Conservation (phyloP, 2,113 vertebrate genomes). For the Ceyx cyanopectus region DNA sequence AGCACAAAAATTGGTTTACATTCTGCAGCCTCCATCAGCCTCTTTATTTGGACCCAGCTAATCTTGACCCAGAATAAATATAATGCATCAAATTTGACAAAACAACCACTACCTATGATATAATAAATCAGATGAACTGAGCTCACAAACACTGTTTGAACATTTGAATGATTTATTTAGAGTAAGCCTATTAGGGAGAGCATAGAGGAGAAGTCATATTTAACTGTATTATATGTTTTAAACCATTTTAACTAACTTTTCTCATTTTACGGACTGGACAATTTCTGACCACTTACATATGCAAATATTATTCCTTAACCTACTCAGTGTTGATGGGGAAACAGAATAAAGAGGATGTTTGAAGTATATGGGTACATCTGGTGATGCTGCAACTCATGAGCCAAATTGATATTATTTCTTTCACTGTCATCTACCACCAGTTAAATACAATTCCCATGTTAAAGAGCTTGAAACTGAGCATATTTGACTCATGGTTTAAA, state of each 20-base stretch:
- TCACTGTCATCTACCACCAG: slow-evolving; percentile 1
- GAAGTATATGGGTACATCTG: slow-evolving; percentile 4
- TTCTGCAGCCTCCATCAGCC: not conserved
- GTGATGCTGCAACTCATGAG: not conserved
- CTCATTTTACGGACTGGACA: not conserved
- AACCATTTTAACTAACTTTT: not conserved
- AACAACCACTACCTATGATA: not conserved
- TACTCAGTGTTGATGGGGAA: not conserved
- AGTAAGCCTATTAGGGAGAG: not conserved
- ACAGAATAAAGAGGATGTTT: slow-evolving; percentile 11
- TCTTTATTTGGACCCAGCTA: not conserved
- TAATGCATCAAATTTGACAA: not conserved
- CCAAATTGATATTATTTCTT: not conserved
- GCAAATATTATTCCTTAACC: slow-evolving; percentile 6
- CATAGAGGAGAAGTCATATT: not conserved
- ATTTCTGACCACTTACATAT: not conserved
- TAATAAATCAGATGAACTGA: not conserved
- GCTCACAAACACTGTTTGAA: not conserved
- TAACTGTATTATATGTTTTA: not conserved
- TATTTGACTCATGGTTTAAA: slow-evolving; percentile 42
- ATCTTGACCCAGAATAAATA: not conserved
- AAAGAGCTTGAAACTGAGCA: slow-evolving; percentile 39
- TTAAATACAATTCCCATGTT: slow-evolving; percentile 27
- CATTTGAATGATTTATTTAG: not conserved
- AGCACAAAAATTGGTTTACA: not conserved